phyloP scores from a whole-genome alignment of 2,797 vertebrate genomes.

The Argyrosomus regius region DNA sequence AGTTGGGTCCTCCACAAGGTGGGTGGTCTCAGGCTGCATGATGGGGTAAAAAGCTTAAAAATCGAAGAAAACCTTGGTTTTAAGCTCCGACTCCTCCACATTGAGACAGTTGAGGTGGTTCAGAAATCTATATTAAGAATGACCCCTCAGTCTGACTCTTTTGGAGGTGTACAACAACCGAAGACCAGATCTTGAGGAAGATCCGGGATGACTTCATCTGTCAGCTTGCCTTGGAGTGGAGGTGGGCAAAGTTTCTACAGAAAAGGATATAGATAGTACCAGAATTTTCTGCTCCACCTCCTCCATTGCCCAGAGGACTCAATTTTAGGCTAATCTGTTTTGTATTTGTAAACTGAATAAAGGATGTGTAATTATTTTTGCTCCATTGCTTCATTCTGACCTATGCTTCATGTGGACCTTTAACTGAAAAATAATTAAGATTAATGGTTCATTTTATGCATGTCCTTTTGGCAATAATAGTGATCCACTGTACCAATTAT shows the following conservation, averaged over 20 bases:
- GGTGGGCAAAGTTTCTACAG: background rate
- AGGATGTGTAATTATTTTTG: background rate
- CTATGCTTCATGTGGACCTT: background rate
- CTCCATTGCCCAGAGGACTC: background rate
- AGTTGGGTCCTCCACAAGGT: background rate
- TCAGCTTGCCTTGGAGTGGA: background rate
- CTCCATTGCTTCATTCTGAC: background rate
- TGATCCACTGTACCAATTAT: background rate
- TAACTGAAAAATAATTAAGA: background rate
- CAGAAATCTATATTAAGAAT: background rate
- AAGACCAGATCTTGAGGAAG: background rate
- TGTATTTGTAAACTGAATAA: background rate
- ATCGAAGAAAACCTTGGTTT: background rate
- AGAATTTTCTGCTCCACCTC: background rate
- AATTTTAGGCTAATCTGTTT: background rate
- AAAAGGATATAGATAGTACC: background rate
- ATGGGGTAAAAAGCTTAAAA: background rate
- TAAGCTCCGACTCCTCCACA: background rate
- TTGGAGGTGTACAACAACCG: background rate
- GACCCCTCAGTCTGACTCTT: background rate
- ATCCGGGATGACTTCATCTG: background rate
- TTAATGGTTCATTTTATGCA: background rate
- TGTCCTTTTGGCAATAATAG: conserved; percentile 8
- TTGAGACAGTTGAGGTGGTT: background rate
- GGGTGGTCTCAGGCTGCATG: background rate